Evolutionary conservation across 2,797 vertebrate genomes (phyloP).

Genomic region (Pristis pectinata): DNA sequence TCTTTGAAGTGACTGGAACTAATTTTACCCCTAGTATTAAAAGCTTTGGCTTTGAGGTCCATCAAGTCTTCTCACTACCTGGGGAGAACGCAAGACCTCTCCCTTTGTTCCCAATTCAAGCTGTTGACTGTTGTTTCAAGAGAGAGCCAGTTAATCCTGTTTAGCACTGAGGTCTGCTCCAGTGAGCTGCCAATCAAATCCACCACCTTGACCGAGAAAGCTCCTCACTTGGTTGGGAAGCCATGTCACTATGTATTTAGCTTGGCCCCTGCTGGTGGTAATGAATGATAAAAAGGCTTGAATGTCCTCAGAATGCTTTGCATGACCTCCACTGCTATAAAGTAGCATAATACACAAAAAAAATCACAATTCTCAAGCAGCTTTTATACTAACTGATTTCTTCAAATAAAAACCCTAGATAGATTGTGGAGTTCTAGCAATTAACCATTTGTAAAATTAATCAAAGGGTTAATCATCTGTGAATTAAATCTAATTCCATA

Average conservation of each 20-base stretch:
- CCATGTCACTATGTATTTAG: not conserved
- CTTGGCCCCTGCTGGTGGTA: not conserved
- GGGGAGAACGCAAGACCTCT: not conserved
- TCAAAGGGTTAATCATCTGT: not conserved
- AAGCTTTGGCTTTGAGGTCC: not conserved
- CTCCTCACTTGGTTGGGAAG: not conserved
- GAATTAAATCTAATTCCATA: not conserved
- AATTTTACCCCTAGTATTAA: not conserved
- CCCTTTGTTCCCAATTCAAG: not conserved
- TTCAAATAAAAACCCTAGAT: not conserved
- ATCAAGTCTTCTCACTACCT: not conserved
- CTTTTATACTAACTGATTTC: not conserved
- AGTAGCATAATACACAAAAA: not conserved
- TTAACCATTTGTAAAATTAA: too few species aligned
- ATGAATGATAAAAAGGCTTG: not conserved
- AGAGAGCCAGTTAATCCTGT: not conserved
- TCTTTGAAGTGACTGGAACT: constrained; percentile 2
- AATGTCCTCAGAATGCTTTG: not conserved
- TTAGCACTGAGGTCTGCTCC: not conserved
- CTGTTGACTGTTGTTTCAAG: not conserved
- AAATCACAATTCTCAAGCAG: not conserved
- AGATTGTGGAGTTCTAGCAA: not conserved
- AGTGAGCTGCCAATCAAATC: not conserved
- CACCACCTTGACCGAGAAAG: not conserved
- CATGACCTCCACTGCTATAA: not conserved